Evolutionary conservation across 2,797 vertebrate species (phyloP), one percentile per base, ranked within the genome.

Genomic region (Poecilia gillii): DNA sequence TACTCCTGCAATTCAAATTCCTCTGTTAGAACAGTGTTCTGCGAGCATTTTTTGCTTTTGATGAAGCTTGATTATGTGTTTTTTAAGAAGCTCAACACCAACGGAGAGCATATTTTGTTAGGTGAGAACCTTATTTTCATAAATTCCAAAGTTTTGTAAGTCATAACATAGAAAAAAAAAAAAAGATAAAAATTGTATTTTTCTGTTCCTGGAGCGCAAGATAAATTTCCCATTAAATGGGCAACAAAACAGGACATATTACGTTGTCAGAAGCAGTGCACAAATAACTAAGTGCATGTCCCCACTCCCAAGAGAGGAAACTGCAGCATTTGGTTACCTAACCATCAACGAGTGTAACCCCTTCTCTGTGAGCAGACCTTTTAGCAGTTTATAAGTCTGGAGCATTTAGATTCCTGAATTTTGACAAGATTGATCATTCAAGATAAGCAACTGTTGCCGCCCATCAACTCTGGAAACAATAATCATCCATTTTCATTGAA

Each of bases 1-100:
- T 95, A 94, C 85, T 84, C 89, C 84, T n/a, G 76, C 81, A 90
- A 91, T 94, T 93, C 89, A 93, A 90, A 87, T 91, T 83, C 85
- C 84, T 89, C 92, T 86, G 91, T 89, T 90, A 88, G 49, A 92
- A 82, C 86, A 81, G 77, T 73, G 49, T 84, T 87, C 62, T 74
- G 77, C 78, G 81, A 75, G 70, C 74, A 85, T 89, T 88, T 81
- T 81, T 86, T 88, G 81, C 84, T 79, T 84, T 80, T 91, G 85
- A 90, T 74, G 75, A 82, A 64, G 74, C 76, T 88, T 78, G 85
- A 72, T 84, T 88, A 75, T 76, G 80, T 78, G 11, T 53, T 25
- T 87, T 86, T 79, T 81, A 81, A 33, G 6, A 79, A 45, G 57
- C 66, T 77, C 39, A 53, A 81, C 64, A 6, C 13, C 55, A 41